Evolutionary conservation across 2,888 invertebrate genomes (phyloP), one percentile per base, ranked within the genome.

Genomic region (Lepidonotus clava): DNA sequence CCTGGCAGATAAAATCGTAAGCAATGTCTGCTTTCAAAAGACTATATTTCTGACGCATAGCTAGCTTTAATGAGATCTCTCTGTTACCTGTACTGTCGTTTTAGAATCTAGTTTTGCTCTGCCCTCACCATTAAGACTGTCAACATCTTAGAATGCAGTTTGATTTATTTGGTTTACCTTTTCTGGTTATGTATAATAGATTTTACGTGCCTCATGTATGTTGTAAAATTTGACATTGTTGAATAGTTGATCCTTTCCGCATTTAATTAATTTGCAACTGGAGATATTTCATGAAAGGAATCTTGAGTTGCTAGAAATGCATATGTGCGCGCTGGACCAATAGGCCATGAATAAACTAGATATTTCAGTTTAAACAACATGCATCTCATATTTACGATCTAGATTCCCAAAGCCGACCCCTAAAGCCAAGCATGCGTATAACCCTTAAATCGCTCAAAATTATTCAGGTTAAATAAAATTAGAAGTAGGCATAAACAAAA

Each of bases 281-380:
- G 38, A 38, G 71, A 34, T 71, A 71, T 71, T 71, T 71, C 71
- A 71, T 34, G 36, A 71, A 71, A 38, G 36, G 71, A 71, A 71
- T 38, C 71, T 36, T 71, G 36, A 71, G 71, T 66, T 71, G 71
- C 71, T 34, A 71, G 71, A 38, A 71, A 38, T 36, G 34, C 71
- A 71, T 28, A 71, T 71, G 71, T 71, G 14, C 71, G 71, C 71
- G 71, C 71, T 46, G 8, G 46, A 8, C 18, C 46, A 8, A 46
- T 18, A 18, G 46, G 18, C 46, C 8, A 8, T 46, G 46, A 18
- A 8, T 61, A 32, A 28, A 61, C 28, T 61, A 61, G 24, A 46
- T 46, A 61, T 28, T n/a, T n/a, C n/a, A n/a, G n/a, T n/a, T n/a
- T 18, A 56, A 61, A 61, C 5, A 61, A 5, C 2, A 61, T 61